Evolutionary conservation across 2,888 invertebrate species (phyloP).

Genomic region (Stegana nigrithorax): DNA sequence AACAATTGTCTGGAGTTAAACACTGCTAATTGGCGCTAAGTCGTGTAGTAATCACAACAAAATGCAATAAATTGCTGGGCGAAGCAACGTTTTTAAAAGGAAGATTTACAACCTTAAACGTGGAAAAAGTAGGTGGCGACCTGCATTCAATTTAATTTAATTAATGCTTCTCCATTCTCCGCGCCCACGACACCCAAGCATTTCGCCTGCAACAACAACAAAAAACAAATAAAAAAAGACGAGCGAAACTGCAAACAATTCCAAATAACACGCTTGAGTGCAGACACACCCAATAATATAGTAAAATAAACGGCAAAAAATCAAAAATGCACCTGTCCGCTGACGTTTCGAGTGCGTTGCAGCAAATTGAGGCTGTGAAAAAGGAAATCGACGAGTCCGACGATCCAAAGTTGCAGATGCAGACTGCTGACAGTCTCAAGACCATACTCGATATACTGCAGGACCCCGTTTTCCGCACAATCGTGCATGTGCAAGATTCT

Average conservation of each 20-base stretch:
- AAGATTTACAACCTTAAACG: too few species aligned
- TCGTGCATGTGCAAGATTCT: conserved; percentile 92
- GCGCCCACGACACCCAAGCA: neutral
- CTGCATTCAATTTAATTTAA: conserved; percentile 6
- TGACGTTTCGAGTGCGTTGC: conserved; percentile 90
- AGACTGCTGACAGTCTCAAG: conserved; percentile 81
- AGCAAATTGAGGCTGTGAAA: conserved; percentile 89
- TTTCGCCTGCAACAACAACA: neutral
- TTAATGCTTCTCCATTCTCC: neutral
- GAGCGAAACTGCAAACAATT: neutral
- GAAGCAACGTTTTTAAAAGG: too few species aligned
- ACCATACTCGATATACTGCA: conserved; percentile 85
- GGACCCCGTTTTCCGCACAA: conserved; percentile 90
- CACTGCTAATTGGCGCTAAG: neutral
- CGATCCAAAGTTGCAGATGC: conserved; percentile 82
- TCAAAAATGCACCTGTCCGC: conserved; percentile 66
- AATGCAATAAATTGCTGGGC: neutral
- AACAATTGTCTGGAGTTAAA: neutral
- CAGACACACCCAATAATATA: conserved; percentile 11
- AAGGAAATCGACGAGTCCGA: conserved; percentile 86
- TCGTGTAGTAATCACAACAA: too few species aligned
- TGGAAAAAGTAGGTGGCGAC: conserved; percentile 8
- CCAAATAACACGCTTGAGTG: neutral
- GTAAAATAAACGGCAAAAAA: neutral
- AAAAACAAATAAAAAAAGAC: too few species aligned